Percentiles rank a stretch among this genome's conserved stretches.
These are phyloP conservation scores for Megastigmus dorsalis DNA, from an alignment of 2,888 invertebrate genomes.

Conservation along the genomic window DNA sequence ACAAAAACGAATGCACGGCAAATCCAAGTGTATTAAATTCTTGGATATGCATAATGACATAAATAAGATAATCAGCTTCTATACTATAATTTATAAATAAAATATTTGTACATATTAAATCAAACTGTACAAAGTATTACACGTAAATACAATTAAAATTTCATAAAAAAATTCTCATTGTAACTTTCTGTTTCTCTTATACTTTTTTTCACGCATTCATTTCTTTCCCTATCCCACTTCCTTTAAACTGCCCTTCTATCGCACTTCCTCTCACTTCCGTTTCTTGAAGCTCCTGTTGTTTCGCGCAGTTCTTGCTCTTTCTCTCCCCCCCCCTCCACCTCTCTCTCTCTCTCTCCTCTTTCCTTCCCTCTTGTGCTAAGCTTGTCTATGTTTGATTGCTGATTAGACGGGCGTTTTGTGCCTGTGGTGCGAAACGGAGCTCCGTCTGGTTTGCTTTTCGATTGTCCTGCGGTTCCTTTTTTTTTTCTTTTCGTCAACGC, in stretches of 20 bases:
- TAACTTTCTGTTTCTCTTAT: conserved; percentile 38
- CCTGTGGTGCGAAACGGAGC: conserved; percentile 51
- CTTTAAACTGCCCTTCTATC: conserved; percentile 40
- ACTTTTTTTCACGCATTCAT: conserved; percentile 4
- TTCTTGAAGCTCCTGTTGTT: conserved; percentile 37
- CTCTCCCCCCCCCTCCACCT: conserved; percentile 23
- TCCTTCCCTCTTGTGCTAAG: conserved; percentile 20
- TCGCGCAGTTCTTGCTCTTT: background rate
- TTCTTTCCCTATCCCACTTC: conserved; percentile 28
- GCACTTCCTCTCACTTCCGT: conserved; percentile 48
- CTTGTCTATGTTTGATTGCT: conserved; percentile 54
- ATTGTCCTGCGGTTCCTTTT: conserved; percentile 39
- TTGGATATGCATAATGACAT: no score
- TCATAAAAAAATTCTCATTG: conserved; percentile 15
- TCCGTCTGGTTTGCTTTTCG: conserved; percentile 31
- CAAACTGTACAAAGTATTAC: no score
- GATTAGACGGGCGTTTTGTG: conserved; percentile 50
- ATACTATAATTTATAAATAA: no score
- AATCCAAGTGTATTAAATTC: no score
- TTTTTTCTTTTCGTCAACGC: background rate
- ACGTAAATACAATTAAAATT: no score
- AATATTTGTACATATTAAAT: no score
- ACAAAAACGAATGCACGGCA: no score
- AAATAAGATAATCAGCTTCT: no score
- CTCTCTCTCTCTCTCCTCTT: conserved; percentile 19